Evolutionary conservation across 2,113 vertebrate genomes (phyloP).

Genomic region (Eleginops maclovinus): DNA sequence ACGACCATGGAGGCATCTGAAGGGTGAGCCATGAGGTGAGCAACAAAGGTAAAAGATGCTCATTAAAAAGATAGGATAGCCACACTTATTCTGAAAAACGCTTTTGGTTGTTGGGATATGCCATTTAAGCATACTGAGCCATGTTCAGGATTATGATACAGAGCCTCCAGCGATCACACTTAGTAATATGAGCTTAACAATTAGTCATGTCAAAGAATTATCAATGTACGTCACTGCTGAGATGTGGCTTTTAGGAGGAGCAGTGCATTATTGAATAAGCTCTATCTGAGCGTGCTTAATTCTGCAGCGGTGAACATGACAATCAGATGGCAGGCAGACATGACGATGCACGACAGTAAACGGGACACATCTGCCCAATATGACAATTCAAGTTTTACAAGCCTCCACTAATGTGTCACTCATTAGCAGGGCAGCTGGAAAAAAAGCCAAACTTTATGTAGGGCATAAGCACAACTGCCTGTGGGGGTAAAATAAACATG

Average conservation of each 20-base stretch:
- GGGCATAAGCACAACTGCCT: conserved; percentile 44
- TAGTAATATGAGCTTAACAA: conserved; percentile 53
- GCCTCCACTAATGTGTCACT: conserved; percentile 45
- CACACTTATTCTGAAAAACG: not conserved
- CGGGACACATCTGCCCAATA: conserved; percentile 42
- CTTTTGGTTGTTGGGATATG: conserved; percentile 20
- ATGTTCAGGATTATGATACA: conserved; percentile 18
- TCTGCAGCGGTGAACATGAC: conserved; percentile 52
- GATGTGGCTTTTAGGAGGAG: conserved; percentile 41
- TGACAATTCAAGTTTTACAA: conserved; percentile 54
- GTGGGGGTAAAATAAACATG: not conserved
- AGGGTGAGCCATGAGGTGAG: conserved; percentile 28
- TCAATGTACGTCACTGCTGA: conserved; percentile 31
- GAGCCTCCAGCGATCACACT: conserved; percentile 42
- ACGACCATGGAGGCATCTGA: conserved; percentile 44
- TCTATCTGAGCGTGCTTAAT: conserved; percentile 42
- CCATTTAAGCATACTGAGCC: conserved; percentile 36
- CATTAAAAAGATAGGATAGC: conserved; percentile 7
- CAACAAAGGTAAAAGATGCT: conserved; percentile 19
- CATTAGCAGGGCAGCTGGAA: conserved; percentile 30
- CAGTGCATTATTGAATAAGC: conserved; percentile 51
- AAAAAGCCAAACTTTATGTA: conserved; percentile 14
- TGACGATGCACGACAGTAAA: conserved; percentile 32
- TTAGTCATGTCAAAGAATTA: conserved; percentile 68
- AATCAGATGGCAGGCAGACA: conserved; percentile 39